Percentiles rank a stretch among this genome's conserved stretches.
Conservation (phyloP, 2,888 invertebrate species). For the Pocota personata region DNA sequence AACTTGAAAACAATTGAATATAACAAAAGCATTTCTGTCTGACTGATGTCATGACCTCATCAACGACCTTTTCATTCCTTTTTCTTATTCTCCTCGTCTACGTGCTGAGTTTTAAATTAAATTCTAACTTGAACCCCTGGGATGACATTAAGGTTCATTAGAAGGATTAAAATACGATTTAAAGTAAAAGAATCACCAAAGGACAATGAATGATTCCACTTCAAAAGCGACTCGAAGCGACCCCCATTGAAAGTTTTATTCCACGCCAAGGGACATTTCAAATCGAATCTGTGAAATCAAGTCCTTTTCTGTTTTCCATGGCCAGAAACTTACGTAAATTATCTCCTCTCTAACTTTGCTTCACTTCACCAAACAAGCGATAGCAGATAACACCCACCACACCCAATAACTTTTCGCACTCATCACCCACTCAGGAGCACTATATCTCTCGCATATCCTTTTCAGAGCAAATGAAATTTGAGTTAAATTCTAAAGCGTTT, state of each 20-base stretch:
- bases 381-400: background rate
- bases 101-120: background rate
- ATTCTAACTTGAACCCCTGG: background rate
- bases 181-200: background rate
- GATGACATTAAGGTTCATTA: constrained; percentile 10
- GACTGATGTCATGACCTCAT: background rate
- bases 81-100: background rate
- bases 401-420: constrained; percentile 2
- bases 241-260: constrained; percentile 1
- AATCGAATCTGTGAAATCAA: constrained; percentile 2
- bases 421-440: background rate
- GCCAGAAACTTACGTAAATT: background rate
- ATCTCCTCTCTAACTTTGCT: background rate
- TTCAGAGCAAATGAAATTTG: constrained; percentile 2
- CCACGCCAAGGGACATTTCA: background rate
- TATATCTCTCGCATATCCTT: background rate
- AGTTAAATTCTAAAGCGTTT: constrained; percentile 1
- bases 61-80: background rate
- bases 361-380: background rate
- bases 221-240: background rate
- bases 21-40: background rate
- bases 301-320: background rate
- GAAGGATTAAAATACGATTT: constrained; percentile 6
- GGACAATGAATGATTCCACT: background rate
- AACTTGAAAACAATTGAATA: too few species aligned